phyloP scores from a whole-genome alignment of 2,888 invertebrate genomes.

The Mystacides longicornis region DNA sequence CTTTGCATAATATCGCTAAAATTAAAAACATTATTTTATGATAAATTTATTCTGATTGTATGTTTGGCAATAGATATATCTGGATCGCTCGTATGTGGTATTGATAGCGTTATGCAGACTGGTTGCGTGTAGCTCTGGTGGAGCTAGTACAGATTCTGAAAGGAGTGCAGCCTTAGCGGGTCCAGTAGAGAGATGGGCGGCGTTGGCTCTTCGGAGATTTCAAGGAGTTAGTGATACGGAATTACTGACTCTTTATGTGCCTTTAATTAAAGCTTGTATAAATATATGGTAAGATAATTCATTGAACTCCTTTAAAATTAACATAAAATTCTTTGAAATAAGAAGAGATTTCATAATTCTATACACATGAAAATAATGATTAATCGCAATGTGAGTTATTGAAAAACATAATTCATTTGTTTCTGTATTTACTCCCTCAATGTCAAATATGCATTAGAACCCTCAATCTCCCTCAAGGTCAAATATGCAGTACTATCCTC shows the following conservation, averaged over 20 bases:
- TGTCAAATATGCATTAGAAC: no score
- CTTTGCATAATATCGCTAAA: not conserved
- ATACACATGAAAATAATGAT: no score
- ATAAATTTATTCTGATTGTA: not conserved
- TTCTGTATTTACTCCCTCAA: no score
- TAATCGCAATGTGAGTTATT: no score
- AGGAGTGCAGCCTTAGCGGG: slow-evolving; percentile 48
- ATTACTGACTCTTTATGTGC: slow-evolving; percentile 59
- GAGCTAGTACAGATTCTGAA: slow-evolving; percentile 38
- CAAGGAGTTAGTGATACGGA: slow-evolving; percentile 67
- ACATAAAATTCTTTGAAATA: no score
- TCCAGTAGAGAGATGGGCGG: slow-evolving; percentile 59
- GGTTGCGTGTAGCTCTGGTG: slow-evolving; percentile 54
- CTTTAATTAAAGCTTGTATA: slow-evolving; percentile 59
- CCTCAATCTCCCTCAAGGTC: no score
- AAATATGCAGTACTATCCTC: no score
- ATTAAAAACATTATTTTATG: not conserved
- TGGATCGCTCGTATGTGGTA: slow-evolving; percentile 62
- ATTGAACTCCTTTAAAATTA: no score
- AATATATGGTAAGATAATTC: slow-evolving; percentile 49
- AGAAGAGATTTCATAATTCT: no score
- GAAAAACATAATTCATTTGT: no score
- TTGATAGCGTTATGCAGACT: slow-evolving; percentile 57
- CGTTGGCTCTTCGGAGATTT: slow-evolving; percentile 60
- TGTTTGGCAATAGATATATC: slow-evolving; percentile 31